phyloP scores from a whole-genome alignment of 2,888 invertebrate species.

The Sphaerophoria rueppellii region DNA sequence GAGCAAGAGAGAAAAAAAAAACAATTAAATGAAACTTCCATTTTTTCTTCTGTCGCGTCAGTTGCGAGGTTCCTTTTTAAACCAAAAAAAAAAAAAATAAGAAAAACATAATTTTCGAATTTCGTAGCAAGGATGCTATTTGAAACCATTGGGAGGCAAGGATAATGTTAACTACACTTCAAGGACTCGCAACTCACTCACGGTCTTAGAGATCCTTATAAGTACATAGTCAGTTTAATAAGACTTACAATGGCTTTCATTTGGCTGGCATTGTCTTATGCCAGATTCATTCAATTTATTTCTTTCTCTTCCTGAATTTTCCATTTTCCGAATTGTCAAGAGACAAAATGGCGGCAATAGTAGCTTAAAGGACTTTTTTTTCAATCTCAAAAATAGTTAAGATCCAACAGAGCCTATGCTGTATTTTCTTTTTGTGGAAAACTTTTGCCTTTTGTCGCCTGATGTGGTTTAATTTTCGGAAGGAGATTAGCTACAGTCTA shows the following conservation, averaged over 20 bases:
- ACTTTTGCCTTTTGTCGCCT: conserved; percentile 49
- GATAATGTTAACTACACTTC: not conserved
- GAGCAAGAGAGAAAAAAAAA: not conserved
- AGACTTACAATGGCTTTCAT: conserved; percentile 53
- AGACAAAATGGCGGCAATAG: conserved; percentile 19
- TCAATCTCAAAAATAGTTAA: conserved; percentile 22
- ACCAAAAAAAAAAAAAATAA: not conserved
- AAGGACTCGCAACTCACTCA: not conserved
- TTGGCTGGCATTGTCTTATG: conserved; percentile 52
- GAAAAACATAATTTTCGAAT: conserved; percentile 7
- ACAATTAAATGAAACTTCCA: not conserved
- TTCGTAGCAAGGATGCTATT: conserved; percentile 16
- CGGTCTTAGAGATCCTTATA: conserved; percentile 10
- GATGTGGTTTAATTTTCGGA: conserved; percentile 37
- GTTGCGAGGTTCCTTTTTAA: not conserved
- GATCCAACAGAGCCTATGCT: conserved; percentile 20
- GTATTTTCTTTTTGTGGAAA: conserved; percentile 17
- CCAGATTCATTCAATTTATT: conserved; percentile 63
- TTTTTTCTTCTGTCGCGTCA: not conserved
- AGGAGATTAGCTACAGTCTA: conserved; percentile 37
- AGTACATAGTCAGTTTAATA: conserved; percentile 3
- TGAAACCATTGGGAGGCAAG: conserved; percentile 7
- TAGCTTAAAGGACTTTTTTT: not conserved
- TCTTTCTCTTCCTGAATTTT: conserved; percentile 61
- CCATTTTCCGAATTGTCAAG: conserved; percentile 25